These are phyloP conservation scores for Gymnoscopelus braueri DNA, from an alignment of 2,797 vertebrate genomes.

Conservation along the genomic window DNA sequence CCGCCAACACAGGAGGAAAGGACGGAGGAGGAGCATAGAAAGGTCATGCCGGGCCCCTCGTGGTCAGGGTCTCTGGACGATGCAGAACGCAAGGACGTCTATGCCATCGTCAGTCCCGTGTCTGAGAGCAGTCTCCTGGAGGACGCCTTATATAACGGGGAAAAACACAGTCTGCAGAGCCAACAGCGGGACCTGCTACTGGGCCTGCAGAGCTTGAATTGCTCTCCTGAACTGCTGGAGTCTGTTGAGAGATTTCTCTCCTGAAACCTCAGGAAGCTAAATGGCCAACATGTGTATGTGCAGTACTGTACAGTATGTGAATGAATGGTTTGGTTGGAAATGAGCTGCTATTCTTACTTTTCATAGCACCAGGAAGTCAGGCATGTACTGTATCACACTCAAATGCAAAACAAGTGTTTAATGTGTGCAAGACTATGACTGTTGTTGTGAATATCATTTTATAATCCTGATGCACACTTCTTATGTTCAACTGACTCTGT, in stretches of 20 bases:
- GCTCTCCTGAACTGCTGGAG: conserved; percentile 38
- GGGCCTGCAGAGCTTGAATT: conserved; percentile 43
- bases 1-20: conserved; percentile 15
- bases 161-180: conserved; percentile 25
- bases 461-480: neutral
- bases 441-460: neutral
- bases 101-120: conserved; percentile 58
- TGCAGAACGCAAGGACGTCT: conserved; percentile 32
- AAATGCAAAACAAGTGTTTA: neutral
- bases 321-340: conserved; percentile 20
- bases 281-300: conserved; percentile 24
- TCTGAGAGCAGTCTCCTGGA: conserved; percentile 59
- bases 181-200: conserved; percentile 34
- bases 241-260: conserved; percentile 44
- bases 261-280: conserved; percentile 19
- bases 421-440: conserved; percentile 5
- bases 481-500: neutral
- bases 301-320: neutral
- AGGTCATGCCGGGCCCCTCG: conserved; percentile 11
- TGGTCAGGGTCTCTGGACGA: conserved; percentile 32
- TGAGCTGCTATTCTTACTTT: neutral
- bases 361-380: neutral
- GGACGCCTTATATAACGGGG: conserved; percentile 24
- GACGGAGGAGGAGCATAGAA: neutral
- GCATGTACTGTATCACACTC: conserved; percentile 6